These are phyloP conservation scores for Eugnorisma glareosa DNA, from an alignment of 2,888 invertebrate genomes.

Conservation along the genomic window DNA sequence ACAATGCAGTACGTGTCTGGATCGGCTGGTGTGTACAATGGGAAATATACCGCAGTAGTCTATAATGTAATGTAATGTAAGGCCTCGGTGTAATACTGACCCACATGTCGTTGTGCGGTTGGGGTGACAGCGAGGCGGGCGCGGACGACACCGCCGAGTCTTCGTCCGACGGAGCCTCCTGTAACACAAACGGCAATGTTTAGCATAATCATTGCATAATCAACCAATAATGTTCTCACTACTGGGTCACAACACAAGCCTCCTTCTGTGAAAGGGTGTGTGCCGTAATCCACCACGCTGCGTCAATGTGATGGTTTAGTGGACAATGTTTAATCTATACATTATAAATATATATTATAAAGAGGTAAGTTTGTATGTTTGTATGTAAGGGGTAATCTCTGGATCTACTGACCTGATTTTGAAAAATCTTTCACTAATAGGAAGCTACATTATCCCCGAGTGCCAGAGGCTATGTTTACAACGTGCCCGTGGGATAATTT, in stretches of 20 bases:
- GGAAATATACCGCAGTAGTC: not conserved
- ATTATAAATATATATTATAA: no score
- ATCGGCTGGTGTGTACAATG: not conserved
- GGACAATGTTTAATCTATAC: not conserved
- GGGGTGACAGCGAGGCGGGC: slow-evolving; percentile 93
- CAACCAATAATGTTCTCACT: not conserved
- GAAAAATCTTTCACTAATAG: no score
- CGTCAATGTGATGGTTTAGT: not conserved
- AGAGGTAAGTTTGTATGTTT: no score
- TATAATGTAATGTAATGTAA: not conserved
- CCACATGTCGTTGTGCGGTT: slow-evolving; percentile 91
- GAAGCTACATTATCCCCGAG: no score
- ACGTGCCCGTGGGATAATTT: no score
- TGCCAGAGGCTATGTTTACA: no score
- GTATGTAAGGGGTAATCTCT: no score
- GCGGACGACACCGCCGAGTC: slow-evolving; percentile 93
- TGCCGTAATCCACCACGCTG: not conserved
- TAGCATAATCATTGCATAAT: not conserved
- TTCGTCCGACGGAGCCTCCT: slow-evolving; percentile 91
- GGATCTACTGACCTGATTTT: no score
- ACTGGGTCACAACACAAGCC: not conserved
- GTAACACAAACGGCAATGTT: slow-evolving; percentile 40
- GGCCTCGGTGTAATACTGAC: slow-evolving; percentile 75
- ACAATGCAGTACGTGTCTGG: not conserved
- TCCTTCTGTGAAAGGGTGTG: not conserved